phyloP scores from a whole-genome alignment of 2,113 vertebrate genomes.

The Siniperca chuatsi region DNA sequence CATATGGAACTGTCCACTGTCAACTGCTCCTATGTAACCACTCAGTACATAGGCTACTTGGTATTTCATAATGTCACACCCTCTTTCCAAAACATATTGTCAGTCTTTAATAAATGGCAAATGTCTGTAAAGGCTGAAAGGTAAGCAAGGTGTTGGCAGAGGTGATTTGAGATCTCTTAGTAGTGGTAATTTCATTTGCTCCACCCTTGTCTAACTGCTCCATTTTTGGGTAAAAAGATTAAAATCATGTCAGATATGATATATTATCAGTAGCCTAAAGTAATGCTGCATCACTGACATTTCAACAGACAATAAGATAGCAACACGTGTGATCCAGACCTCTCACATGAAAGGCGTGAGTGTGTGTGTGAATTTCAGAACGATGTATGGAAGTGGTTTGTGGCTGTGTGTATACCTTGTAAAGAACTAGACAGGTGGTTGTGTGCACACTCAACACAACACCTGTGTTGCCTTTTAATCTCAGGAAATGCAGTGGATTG shows the following conservation, averaged over 20 bases:
- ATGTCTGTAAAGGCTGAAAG: neutral
- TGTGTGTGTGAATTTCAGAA: neutral
- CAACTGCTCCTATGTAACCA: neutral
- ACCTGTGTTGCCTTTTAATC: constrained; percentile 51
- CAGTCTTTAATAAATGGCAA: neutral
- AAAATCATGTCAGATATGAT: neutral
- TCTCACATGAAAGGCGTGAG: neutral
- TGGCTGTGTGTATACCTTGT: neutral
- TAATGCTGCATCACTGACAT: constrained; percentile 10
- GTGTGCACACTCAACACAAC: constrained; percentile 13
- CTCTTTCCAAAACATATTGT: neutral
- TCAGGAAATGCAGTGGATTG: constrained; percentile 21
- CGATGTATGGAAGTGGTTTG: neutral
- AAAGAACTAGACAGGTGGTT: constrained; percentile 30
- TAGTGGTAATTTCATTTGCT: constrained; percentile 14
- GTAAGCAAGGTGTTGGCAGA: neutral
- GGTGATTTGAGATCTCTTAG: neutral
- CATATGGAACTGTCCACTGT: neutral
- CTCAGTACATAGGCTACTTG: neutral
- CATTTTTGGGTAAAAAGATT: constrained; percentile 8
- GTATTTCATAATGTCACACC: neutral
- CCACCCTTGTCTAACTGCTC: neutral
- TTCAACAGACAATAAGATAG: neutral
- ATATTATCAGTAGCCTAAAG: constrained; percentile 18
- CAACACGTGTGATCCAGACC: constrained; percentile 5